A percentile compares a stretch with the other conserved stretches of the same genome.
These are phyloP conservation scores for Bolinopsis microptera DNA, from an alignment of 37 sponge, comb jelly and placozoan genomes.

Conservation along the genomic window DNA sequence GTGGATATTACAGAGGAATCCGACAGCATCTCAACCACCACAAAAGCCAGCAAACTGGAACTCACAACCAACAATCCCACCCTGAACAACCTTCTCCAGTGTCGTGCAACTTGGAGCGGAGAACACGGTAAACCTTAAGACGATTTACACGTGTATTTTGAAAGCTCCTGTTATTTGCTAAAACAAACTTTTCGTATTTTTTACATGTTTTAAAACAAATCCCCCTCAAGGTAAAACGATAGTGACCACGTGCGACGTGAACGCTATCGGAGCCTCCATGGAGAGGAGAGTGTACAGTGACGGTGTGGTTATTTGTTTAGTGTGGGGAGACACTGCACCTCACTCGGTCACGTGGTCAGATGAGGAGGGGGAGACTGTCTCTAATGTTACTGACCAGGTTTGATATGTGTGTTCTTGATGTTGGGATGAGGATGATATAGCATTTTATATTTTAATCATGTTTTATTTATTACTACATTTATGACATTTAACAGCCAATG, in stretches of 20 bases:
- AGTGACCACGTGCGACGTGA: not conserved
- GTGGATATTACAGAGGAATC: not conserved
- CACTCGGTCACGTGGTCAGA: not conserved
- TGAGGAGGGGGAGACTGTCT: not conserved
- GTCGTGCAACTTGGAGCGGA: not conserved
- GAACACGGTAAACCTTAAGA: too few species aligned
- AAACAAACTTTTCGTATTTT: too few species aligned
- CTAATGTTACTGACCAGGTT: not conserved
- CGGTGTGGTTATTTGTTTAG: not conserved
- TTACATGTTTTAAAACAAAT: too few species aligned
- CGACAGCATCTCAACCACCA: too few species aligned
- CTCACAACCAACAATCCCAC: not conserved
- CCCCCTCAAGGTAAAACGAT: not conserved
- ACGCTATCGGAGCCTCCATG: not conserved
- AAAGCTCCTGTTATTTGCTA: too few species aligned
- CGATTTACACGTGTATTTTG: too few species aligned
- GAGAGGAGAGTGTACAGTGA: not conserved
- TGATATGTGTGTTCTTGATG: too few species aligned
- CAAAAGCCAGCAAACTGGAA: not conserved
- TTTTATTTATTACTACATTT: not conserved
- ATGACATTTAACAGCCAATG: too few species aligned
- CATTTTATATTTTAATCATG: too few species aligned
- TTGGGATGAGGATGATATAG: too few species aligned
- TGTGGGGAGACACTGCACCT: conserved; percentile 13
- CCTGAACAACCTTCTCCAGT: not conserved